A percentile compares a stretch with the other conserved stretches of the same genome.
Conservation (phyloP, 2,797 vertebrate species). For the Argya squamiceps region DNA sequence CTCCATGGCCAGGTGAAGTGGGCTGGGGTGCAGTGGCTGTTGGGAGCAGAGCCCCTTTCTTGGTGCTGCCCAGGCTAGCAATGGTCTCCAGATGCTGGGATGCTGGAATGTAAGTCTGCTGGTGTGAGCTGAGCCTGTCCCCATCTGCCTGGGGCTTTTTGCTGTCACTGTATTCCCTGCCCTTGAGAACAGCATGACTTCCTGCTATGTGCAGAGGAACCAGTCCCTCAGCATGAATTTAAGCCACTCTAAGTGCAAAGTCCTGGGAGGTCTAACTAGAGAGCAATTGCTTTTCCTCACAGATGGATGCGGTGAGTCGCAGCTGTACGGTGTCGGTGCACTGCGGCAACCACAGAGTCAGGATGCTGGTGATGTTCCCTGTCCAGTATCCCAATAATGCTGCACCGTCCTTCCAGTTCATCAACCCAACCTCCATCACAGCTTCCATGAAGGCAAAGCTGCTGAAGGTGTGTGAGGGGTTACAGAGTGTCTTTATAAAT, state of each 20-base stretch:
- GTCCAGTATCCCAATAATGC: conserved; percentile 96
- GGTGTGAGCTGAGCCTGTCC: fast-evolving
- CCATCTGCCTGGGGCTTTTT: neutral
- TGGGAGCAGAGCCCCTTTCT: neutral
- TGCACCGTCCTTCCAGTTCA: conserved; percentile 93
- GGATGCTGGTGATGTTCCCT: conserved; percentile 94
- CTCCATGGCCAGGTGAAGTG: neutral
- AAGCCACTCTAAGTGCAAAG: neutral
- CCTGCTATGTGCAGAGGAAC: fast-evolving
- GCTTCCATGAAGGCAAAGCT: conserved; percentile 92
- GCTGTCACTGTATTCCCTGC: neutral
- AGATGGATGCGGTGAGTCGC: conserved; percentile 94
- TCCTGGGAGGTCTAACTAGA: neutral
- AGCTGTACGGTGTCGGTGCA: conserved; percentile 94
- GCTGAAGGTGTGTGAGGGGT: conserved; percentile 84
- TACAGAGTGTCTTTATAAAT: neutral
- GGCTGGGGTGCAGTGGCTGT: neutral
- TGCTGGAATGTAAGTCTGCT: neutral
- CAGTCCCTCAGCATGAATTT: neutral
- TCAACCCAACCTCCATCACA: conserved; percentile 91
- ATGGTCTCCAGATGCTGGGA: neutral
- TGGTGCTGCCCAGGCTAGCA: neutral
- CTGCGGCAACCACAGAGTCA: conserved; percentile 89
- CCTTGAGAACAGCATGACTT: neutral
- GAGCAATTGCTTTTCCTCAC: neutral